Evolutionary conservation across 1,140 invertebrate genomes (phyloP), one percentile per base, ranked within the genome.

Genomic region (Melitaea cinxia): DNA sequence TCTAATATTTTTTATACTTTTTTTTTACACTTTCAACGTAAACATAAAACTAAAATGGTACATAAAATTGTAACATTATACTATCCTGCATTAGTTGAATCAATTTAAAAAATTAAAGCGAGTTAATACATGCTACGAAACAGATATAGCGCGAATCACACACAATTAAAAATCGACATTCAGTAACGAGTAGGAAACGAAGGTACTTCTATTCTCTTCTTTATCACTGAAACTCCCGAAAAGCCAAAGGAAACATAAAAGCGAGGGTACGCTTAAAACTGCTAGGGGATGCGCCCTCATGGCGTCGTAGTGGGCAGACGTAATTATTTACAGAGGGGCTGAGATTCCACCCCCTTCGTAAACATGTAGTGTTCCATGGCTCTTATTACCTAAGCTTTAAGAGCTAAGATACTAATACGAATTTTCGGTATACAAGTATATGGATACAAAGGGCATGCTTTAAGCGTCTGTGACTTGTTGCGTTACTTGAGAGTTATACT

Each of bases 311-410:
- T 75, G 73, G 56, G 64, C 58, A 73, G 80, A 72, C 69, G 77
- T 77, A 85, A 85, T 84, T 85, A 83, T 88, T 84, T 82, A 80
- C 81, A 72, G 76, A 84, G 83, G 81, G 77, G 78, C 65, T 71
- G 77, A 68, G 73, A 75, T 78, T 75, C 66, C 65, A 66, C 68
- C 73, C 77, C 47, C 49, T 26, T 56, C 56, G 14, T 6, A 37
- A 24, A 59, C 15, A 30, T 33, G 57, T 17, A 15, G 30, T 39
- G 17, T 17, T 35, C 24, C 21, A 39, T 30, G n/a, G 45, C 47
- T 23, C 63, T 65, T 65, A 35, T 33, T 45, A 14, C 55, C 19
- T 47, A 42, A 35, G 10, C 53, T 24, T 33, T 54, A 58, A 54
- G 56, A 54, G n/a, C 49, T 21, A 53, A 37, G 53, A 65, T 53